Evolutionary conservation across 2,113 vertebrate species (phyloP).

Genomic region (Zosterops pallidus): DNA sequence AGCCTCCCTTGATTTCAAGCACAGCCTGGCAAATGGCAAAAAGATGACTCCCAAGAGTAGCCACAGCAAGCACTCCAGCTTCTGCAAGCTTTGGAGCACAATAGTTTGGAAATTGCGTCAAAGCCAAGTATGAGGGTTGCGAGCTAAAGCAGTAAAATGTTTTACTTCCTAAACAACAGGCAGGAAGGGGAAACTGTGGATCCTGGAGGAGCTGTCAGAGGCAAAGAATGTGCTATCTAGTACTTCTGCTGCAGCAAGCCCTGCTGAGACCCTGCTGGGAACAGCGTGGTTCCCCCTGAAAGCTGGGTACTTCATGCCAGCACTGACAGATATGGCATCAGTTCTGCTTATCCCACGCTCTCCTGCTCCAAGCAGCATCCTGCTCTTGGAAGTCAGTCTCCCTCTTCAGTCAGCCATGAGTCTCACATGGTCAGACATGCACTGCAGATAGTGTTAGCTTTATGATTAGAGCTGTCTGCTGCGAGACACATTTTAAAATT

Average conservation of each 20-base stretch:
- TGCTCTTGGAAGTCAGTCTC: conserved; percentile 4
- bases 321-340: background rate
- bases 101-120: background rate
- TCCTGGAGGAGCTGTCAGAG: background rate
- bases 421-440: conserved; percentile 23
- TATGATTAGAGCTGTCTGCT: conserved; percentile 68
- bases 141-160: background rate
- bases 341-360: conserved; percentile 17
- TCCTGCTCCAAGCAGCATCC: background rate
- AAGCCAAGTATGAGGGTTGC: background rate
- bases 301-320: background rate
- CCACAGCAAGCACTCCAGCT: background rate
- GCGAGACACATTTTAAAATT: conserved; percentile 73
- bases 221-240: accelerated
- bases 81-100: background rate
- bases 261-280: background rate
- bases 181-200: background rate
- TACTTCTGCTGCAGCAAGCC: background rate
- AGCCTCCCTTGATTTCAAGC: background rate
- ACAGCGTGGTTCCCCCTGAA: background rate
- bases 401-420: background rate
- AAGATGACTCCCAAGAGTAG: background rate
- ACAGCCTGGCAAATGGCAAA: background rate
- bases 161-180: background rate
- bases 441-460: conserved; percentile 35